Conservation (phyloP, 1,140 invertebrate genomes). For the Drosophila burlai region DNA sequence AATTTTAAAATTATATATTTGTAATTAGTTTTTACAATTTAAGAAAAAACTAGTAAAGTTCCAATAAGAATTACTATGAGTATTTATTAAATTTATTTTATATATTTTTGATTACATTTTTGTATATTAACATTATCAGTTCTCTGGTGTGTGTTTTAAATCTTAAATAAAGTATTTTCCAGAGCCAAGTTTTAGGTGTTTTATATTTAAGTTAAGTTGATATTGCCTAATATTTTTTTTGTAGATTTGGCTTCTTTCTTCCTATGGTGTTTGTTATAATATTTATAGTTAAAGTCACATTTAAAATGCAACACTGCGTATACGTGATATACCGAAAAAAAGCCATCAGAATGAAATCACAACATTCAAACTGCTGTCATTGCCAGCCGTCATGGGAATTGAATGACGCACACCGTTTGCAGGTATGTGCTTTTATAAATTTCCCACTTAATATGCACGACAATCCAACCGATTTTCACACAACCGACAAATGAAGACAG, state of each 20-base stretch:
- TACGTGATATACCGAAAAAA: conserved; percentile 12
- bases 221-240: neutral
- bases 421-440: conserved; percentile 33
- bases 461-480: conserved; percentile 42
- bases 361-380: conserved; percentile 32
- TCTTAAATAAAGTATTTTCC: neutral
- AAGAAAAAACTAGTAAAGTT: too few relatives aligned
- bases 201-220: neutral
- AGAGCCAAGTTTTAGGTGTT: neutral
- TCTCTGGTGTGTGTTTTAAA: too few relatives aligned
- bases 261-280: neutral
- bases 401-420: conserved; percentile 35
- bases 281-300: neutral
- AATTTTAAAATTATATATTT: too few relatives aligned
- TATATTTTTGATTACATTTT: too few relatives aligned
- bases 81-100: too few relatives aligned
- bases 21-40: too few relatives aligned
- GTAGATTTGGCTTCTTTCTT: neutral
- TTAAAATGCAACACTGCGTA: conserved; percentile 20
- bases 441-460: conserved; percentile 45
- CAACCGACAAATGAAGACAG: conserved; percentile 48
- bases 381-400: conserved; percentile 49
- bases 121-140: too few relatives aligned
- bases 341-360: conserved; percentile 12
- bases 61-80: too few relatives aligned